phyloP scores from a whole-genome alignment of 2,888 invertebrate genomes.

The Yponomeuta evonymella region DNA sequence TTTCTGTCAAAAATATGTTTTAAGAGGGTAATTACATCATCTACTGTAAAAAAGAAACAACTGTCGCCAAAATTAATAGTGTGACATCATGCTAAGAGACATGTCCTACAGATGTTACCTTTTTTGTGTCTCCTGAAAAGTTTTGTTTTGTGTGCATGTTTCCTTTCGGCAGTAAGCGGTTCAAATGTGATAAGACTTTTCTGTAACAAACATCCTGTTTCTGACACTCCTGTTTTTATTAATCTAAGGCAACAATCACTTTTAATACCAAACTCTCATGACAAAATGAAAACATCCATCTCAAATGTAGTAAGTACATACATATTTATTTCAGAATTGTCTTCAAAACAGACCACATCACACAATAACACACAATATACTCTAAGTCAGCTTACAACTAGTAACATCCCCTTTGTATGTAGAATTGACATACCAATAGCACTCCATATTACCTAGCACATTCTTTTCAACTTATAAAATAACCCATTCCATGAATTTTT shows the following conservation, averaged over 20 bases:
- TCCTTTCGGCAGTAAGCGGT: no score
- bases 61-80: no score
- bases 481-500: background rate
- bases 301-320: constrained; percentile 48
- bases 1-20: no score
- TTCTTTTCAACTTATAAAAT: background rate
- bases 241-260: background rate
- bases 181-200: no score
- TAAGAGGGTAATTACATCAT: no score
- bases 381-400: constrained; percentile 49
- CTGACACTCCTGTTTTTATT: background rate
- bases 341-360: constrained; percentile 14
- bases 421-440: constrained; percentile 2
- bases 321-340: constrained; percentile 25
- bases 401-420: background rate
- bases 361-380: constrained; percentile 23
- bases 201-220: background rate
- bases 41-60: no score
- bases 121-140: no score
- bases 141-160: no score
- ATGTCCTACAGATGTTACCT: no score
- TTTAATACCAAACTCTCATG: constrained; percentile 17
- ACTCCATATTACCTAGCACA: constrained; percentile 1
- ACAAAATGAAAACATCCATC: constrained; percentile 70
- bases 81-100: no score